phyloP scores from a whole-genome alignment of 2,888 invertebrate genomes.

The Drosophila parthenogenetica region DNA sequence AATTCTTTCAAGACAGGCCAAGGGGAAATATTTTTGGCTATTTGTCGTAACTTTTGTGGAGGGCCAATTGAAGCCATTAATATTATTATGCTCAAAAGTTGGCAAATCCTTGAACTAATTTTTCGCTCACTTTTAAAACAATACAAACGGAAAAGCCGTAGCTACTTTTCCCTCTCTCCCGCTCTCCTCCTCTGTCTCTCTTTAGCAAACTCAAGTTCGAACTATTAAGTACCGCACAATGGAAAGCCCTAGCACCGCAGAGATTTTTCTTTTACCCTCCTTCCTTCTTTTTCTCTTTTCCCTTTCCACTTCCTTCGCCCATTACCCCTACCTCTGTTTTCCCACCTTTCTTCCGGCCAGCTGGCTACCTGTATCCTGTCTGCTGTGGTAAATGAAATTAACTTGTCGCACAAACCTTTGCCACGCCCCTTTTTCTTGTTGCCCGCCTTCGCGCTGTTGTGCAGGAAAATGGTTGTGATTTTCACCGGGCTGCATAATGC shows the following conservation, averaged over 20 bases:
- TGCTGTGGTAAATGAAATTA: constrained; percentile 60
- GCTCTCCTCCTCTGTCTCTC: neutral
- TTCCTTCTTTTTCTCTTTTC: neutral
- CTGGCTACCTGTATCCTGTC: constrained; percentile 53
- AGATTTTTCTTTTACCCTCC: neutral
- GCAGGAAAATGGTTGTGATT: constrained; percentile 57
- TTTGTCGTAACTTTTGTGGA: neutral
- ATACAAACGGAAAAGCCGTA: constrained; percentile 25
- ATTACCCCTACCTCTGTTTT: neutral
- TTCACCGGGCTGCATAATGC: constrained; percentile 69
- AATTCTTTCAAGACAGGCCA: neutral
- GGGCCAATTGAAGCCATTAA: constrained; percentile 20
- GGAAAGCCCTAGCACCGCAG: constrained; percentile 24
- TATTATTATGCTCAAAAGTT: constrained; percentile 15
- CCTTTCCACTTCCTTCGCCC: neutral
- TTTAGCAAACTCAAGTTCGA: constrained; percentile 44
- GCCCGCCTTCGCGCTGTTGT: neutral
- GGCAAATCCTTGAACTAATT: constrained; percentile 46
- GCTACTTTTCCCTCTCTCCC: neutral
- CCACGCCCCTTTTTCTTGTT: neutral
- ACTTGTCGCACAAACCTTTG: constrained; percentile 34
- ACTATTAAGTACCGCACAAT: constrained; percentile 35
- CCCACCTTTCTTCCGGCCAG: neutral
- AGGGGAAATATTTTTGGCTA: neutral
- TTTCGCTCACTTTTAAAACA: constrained; percentile 23